Percentiles rank a stretch among this genome's conserved stretches.
These are phyloP conservation scores for Oscheius sp. DNA, from an alignment of 2,888 invertebrate genomes.

Conservation along the genomic window DNA sequence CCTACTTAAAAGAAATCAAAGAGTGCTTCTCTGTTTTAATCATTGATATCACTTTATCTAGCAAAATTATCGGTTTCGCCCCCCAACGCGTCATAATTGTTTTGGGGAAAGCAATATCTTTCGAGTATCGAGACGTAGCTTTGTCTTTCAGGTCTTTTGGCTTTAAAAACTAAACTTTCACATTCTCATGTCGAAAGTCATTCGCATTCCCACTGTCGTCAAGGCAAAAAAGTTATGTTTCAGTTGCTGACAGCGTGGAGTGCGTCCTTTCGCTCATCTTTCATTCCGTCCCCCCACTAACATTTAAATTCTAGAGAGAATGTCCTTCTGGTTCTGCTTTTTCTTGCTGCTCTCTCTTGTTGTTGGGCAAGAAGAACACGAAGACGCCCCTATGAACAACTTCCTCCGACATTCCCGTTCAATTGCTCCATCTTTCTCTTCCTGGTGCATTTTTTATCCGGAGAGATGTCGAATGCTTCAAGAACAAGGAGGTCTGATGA, in stretches of 20 bases:
- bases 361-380: not conserved
- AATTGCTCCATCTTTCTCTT: conserved; percentile 41
- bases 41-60: too few species aligned
- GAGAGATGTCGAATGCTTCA: conserved; percentile 36
- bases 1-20: too few species aligned
- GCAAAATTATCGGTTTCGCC: too few species aligned
- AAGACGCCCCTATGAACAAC: not conserved
- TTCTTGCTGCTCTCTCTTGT: not conserved
- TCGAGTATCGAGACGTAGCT: too few species aligned
- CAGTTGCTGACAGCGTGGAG: too few species aligned
- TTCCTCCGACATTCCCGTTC: conserved; percentile 15
- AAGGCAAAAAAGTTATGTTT: too few species aligned
- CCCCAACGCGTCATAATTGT: too few species aligned
- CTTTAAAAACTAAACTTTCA: not conserved
- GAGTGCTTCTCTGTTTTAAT: too few species aligned
- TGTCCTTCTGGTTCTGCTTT: not conserved
- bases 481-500: conserved; percentile 5
- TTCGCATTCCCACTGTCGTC: too few species aligned
- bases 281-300: not conserved
- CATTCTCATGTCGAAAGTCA: not conserved
- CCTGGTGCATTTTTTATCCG: conserved; percentile 51
- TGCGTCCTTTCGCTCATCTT: not conserved
- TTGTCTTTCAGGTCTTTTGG: too few species aligned
- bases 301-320: not conserved
- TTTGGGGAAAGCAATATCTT: too few species aligned